Base-by-base conservation (phyloP, 2,888 invertebrate species). In the Dryococelus australis region DNA sequence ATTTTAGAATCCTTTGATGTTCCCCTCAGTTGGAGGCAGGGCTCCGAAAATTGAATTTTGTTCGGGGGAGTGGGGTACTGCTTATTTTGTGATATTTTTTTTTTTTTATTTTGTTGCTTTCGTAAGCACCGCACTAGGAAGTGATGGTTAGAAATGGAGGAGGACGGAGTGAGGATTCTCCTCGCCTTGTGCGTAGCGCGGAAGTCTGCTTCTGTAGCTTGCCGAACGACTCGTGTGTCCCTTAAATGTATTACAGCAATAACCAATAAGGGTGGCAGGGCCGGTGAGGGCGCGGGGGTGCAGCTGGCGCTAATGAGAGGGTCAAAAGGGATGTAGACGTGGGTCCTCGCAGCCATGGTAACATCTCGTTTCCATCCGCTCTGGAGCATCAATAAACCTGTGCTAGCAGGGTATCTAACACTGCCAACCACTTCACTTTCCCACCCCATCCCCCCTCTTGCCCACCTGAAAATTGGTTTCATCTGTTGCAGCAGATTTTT, bases 1-100 rank as follows among this genome's bases (percentile, higher is more conserved):
- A 65, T 65, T 65, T 65, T 65, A 65, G 65, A 65, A 65, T 65
- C 65, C 65, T 65, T 65, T 65, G 65, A 65, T 65, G 65, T 65
- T 65, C 65, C 65, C 65, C 65, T 65, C 65, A 65, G 65, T 65
- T 65, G 65, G n/a, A 65, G 65, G 65, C 65, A 5, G 65, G 6
- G 65, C 65, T 65, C n/a, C 65, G 65, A 65, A 65, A 65, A 65
- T 65, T 65, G 65, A 65, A 65, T 65, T 65, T 65, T 65, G 65
- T 65, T 65, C n/a, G 16, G 47, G 47, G 16, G 47, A 16, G 47
- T 10, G 24, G n/a, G 65, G 65, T n/a, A n/a, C 65, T 65, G 65
- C 24, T 65, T 65, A 65, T 65, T 65, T 65, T 65, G n/a, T 65
- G 65, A 65, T 65, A n/a, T 65, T 10, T 65, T 65, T 65, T 65